Evolutionary conservation across 1,140 invertebrate genomes (phyloP).

Genomic region (Zaprionus africanus): DNA sequence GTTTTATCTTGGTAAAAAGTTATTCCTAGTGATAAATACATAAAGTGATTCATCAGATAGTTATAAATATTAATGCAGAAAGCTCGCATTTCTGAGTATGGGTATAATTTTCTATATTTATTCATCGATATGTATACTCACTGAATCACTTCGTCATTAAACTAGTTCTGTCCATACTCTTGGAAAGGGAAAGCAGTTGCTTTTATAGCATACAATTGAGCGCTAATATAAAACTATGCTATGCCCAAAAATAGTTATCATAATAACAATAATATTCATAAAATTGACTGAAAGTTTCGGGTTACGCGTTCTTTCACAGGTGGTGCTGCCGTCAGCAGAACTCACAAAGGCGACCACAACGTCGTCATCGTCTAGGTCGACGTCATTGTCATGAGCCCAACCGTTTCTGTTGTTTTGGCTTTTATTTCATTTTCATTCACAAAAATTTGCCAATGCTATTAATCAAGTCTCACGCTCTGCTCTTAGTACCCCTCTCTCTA

Average conservation of each 20-base stretch:
- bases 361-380: slow-evolving; percentile 36
- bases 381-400: slow-evolving; percentile 69
- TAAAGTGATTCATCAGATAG: background rate
- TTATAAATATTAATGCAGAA: background rate
- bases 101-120: slow-evolving; percentile 5
- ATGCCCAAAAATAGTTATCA: slow-evolving; percentile 45
- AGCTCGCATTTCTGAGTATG: background rate
- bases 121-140: slow-evolving; percentile 42
- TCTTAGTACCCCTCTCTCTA: background rate
- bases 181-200: background rate
- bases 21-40: background rate
- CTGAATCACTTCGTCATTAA: slow-evolving; percentile 51
- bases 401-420: slow-evolving; percentile 17
- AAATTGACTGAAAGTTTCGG: slow-evolving; percentile 45
- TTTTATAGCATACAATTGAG: slow-evolving; percentile 70
- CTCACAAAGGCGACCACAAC: background rate
- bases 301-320: slow-evolving; percentile 44
- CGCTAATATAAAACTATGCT: slow-evolving; percentile 45
- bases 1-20: background rate
- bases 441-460: slow-evolving; percentile 70
- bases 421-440: slow-evolving; percentile 71
- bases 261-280: slow-evolving; percentile 68
- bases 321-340: slow-evolving; percentile 44
- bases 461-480: slow-evolving; percentile 45
- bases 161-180: background rate